These are phyloP conservation scores for Crotalus horridus DNA, from an alignment of 2,113 vertebrate genomes.

Conservation along the genomic window DNA sequence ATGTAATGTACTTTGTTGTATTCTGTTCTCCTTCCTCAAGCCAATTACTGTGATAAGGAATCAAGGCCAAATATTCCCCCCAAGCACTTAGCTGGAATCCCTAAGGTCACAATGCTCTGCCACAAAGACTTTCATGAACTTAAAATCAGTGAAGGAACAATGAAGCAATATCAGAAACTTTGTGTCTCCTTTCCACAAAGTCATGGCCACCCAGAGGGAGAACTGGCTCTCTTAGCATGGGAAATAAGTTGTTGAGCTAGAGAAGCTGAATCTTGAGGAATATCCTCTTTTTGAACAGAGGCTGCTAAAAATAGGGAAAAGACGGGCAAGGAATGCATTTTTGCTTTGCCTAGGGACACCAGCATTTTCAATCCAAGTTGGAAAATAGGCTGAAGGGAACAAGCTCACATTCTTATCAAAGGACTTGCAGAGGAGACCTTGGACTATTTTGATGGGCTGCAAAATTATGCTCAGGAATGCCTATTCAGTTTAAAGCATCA, in stretches of 20 bases:
- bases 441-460: background rate
- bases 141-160: background rate
- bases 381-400: background rate
- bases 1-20: background rate
- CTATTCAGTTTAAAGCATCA: background rate
- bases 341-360: background rate
- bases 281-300: background rate
- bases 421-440: background rate
- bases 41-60: background rate
- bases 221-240: background rate
- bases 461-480: background rate
- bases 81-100: background rate
- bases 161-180: background rate
- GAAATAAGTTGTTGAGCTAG: background rate
- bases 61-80: background rate
- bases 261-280: background rate
- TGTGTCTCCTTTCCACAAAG: background rate
- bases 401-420: background rate
- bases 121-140: background rate
- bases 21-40: background rate
- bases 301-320: background rate
- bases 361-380: background rate
- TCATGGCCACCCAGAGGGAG: background rate
- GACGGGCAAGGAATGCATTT: background rate
- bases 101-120: background rate